Conservation (phyloP, 2,113 vertebrate genomes). For the Callipepla californica region DNA sequence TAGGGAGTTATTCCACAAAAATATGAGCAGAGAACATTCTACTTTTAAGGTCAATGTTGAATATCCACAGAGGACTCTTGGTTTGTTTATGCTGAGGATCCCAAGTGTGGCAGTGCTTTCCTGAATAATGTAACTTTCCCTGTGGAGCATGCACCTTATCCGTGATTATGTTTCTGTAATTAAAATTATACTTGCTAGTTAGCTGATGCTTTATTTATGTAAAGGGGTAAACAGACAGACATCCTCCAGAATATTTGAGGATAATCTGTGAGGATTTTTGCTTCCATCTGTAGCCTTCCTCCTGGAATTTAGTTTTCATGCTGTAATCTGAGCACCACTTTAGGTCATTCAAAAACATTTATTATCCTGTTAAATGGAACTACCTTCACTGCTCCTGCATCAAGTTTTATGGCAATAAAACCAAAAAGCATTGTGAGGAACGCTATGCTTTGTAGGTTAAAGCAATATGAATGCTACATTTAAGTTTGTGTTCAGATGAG, state of each 20-base stretch:
- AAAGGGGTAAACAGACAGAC: not conserved
- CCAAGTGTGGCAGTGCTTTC: not conserved
- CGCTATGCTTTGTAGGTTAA: not conserved
- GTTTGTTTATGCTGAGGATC: not conserved
- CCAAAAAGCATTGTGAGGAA: fast-evolving
- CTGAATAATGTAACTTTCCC: not conserved
- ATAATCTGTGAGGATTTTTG: constrained; percentile 36
- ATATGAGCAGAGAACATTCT: not conserved
- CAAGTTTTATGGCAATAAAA: not conserved
- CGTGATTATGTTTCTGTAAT: not conserved
- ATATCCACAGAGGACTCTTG: not conserved
- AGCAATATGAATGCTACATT: not conserved
- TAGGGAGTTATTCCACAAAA: not conserved
- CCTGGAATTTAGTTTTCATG: constrained; percentile 20
- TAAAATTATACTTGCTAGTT: not conserved
- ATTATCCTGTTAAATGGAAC: not conserved
- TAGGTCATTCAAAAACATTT: not conserved
- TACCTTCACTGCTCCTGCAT: not conserved
- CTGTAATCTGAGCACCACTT: not conserved
- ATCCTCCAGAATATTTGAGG: constrained; percentile 22
- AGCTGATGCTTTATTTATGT: not conserved
- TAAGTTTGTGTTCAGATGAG: not conserved
- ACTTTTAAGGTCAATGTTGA: not conserved
- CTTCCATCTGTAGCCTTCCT: constrained; percentile 13
- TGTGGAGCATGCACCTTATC: not conserved